These are phyloP conservation scores for Hoplostethus mediterraneus DNA, from an alignment of 2,797 vertebrate genomes.

Conservation along the genomic window DNA sequence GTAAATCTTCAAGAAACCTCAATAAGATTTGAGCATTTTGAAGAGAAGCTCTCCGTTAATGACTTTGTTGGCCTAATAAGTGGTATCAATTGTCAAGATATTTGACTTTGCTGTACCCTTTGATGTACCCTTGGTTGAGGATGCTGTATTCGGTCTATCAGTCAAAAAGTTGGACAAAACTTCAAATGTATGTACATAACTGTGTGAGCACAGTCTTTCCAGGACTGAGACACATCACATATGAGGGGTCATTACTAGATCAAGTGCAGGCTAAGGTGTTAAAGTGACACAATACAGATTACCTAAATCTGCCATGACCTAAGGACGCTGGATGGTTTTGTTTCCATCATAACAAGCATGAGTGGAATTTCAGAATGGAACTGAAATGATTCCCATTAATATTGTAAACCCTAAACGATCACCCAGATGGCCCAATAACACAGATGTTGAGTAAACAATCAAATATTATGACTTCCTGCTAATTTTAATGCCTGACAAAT, in stretches of 20 bases:
- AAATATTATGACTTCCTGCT: constrained; percentile 60
- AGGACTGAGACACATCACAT: no score
- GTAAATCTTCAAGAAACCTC: constrained; percentile 4
- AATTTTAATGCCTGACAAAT: constrained; percentile 66
- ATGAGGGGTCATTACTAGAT: no score
- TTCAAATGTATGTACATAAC: neutral
- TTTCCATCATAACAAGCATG: neutral
- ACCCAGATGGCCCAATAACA: constrained; percentile 48
- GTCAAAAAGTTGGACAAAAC: neutral
- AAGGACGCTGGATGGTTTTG: no score
- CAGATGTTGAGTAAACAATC: constrained; percentile 67
- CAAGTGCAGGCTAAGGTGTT: no score
- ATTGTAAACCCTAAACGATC: constrained; percentile 50
- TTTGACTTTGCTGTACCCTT: neutral
- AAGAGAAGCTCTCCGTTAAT: constrained; percentile 1
- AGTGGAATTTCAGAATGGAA: neutral
- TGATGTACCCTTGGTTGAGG: no score
- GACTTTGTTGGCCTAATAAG: constrained; percentile 14
- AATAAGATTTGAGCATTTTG: constrained; percentile 4
- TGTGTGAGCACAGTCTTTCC: no score
- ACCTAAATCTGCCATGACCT: no score
- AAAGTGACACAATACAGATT: no score
- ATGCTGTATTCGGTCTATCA: no score
- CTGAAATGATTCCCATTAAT: constrained; percentile 38
- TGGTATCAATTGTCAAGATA: neutral